Evolutionary conservation across 2,797 vertebrate genomes (phyloP), one percentile per base, ranked within the genome.

Genomic region (Pipistrellus pygmaeus): DNA sequence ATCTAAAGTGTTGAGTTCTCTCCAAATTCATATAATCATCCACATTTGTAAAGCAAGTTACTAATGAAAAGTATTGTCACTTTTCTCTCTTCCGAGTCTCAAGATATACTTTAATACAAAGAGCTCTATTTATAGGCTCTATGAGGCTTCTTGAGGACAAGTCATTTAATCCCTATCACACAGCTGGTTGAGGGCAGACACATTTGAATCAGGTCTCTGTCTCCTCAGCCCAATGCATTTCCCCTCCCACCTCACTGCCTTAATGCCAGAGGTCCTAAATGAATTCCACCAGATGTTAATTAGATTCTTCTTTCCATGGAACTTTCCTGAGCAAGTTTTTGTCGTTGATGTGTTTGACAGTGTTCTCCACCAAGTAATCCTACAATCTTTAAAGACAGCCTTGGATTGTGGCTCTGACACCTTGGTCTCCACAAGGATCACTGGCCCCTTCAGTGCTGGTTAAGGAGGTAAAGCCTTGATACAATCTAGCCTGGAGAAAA

Each of bases 1-100:
- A 66, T 66, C 30, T 66, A 14, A 76, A 84, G 8, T 91, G 6
- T 48, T 83, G 20, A 0, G 0, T 75, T 81, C 5, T 71, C 80
- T 64, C 57, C 66, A 80, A 93, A 91, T 62, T 46, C 83, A 75
- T 23, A 76, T 46, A 88, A 44, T 75, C 41, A 64, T 69, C n/a
- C 38, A 35, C 23, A 72, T 82, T 81, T 53, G 32, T 72, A 91
- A 72, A 88, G 17, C 20, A 84, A 77, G 66, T 83, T 80, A 57
- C 8, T 81, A 27, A 14, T 62, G 88, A 72, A 90, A 62, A 9
- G 2, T n/a, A 85, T 89, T 53, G 23, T 46, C 35, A 27, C 23
- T 78, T 88, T 55, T 72, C 6, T 72, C 6, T 46, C 12, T 71
- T 71, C 2, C 7, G 9, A 85, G 30, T 92, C 83, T 85, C 21